phyloP scores from a whole-genome alignment of 1,140 invertebrate species.

The Drosophila kikkawai region DNA sequence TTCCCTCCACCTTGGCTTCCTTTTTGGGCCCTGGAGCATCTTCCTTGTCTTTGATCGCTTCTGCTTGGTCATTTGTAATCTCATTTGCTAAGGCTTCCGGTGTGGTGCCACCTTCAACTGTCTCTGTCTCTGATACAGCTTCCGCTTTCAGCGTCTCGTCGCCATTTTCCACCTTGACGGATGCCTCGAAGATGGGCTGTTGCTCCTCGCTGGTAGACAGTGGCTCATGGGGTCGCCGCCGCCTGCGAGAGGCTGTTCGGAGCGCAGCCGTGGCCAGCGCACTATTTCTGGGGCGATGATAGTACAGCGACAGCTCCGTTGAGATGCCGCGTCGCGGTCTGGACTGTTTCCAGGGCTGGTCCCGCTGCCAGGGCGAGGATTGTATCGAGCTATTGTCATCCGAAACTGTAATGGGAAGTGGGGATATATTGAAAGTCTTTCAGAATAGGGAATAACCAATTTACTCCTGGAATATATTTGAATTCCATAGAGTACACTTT shows the following conservation, averaged over 20 bases:
- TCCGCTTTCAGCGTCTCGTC: slow-evolving; percentile 67
- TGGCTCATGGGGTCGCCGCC: slow-evolving; percentile 87
- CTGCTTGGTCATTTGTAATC: slow-evolving; percentile 44
- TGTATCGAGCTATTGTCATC: slow-evolving; percentile 95
- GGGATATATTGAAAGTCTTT: neutral
- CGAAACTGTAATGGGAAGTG: slow-evolving; percentile 87
- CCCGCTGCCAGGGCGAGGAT: slow-evolving; percentile 94
- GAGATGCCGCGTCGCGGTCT: slow-evolving; percentile 90
- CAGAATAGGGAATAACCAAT: neutral
- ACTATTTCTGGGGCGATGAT: slow-evolving; percentile 87
- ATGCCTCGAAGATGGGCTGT: slow-evolving; percentile 47
- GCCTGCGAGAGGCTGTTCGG: slow-evolving; percentile 86
- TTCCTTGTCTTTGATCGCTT: slow-evolving; percentile 49
- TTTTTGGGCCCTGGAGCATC: slow-evolving; percentile 22
- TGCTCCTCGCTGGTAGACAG: slow-evolving; percentile 45
- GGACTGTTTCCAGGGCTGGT: slow-evolving; percentile 94
- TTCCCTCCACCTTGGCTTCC: slow-evolving; percentile 13
- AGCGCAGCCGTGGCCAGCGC: slow-evolving; percentile 83
- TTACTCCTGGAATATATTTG: neutral
- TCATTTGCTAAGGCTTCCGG: slow-evolving; percentile 32
- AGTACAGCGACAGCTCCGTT: slow-evolving; percentile 90
- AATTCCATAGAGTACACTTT: neutral
- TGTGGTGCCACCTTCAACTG: neutral
- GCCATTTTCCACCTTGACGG: slow-evolving; percentile 53
- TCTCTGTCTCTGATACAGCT: neutral